Percentiles rank a stretch among this genome's conserved stretches.
phyloP scores from a whole-genome alignment of 1,140 invertebrate species.

The Odontomachus brunneus region DNA sequence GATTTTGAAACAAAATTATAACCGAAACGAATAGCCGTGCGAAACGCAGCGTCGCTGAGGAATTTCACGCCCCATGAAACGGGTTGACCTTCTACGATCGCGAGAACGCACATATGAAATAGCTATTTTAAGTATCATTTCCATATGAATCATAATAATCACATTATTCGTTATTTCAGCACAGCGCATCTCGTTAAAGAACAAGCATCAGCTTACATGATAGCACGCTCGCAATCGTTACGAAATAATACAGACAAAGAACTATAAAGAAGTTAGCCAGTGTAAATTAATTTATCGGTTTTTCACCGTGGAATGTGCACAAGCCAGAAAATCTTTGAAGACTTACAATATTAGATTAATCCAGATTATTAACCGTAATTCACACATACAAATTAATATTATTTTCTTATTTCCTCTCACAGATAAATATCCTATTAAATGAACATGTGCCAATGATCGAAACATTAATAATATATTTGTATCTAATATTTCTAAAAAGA shows the following conservation, averaged over 20 bases:
- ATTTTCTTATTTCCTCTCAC: neutral
- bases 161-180: neutral
- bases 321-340: neutral
- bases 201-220: neutral
- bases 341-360: neutral
- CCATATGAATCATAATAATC: constrained; percentile 30
- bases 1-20: constrained; percentile 12
- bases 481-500: too few relatives aligned
- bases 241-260: neutral
- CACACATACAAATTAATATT: too few relatives aligned
- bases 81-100: constrained; percentile 55
- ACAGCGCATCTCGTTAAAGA: constrained; percentile 18
- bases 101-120: constrained; percentile 41
- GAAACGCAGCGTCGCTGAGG: constrained; percentile 1
- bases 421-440: too few relatives aligned
- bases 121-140: constrained; percentile 51
- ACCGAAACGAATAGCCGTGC: constrained; percentile 12
- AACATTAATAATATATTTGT: too few relatives aligned
- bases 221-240: neutral
- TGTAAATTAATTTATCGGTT: too few relatives aligned
- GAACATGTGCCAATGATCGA: too few relatives aligned
- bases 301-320: too few relatives aligned
- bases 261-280: too few relatives aligned
- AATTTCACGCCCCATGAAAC: constrained; percentile 71
- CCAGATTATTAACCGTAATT: too few relatives aligned